These are phyloP conservation scores for Lithophane semibrunnea DNA, from an alignment of 2,888 invertebrate species.

Conservation along the genomic window DNA sequence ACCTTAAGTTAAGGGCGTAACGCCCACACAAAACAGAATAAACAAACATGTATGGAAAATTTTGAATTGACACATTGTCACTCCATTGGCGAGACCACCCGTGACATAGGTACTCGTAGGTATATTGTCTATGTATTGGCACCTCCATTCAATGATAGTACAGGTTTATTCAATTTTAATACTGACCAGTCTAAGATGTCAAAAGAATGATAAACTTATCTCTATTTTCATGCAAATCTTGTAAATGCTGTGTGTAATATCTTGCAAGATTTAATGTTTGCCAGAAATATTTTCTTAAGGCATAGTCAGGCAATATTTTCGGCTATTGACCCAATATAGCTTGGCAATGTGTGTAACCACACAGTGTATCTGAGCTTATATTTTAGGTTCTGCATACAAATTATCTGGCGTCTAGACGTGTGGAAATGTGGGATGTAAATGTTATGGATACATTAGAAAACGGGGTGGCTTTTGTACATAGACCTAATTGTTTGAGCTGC, in stretches of 20 bases:
- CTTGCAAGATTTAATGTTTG: slow-evolving; percentile 50
- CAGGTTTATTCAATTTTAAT: slow-evolving; percentile 56
- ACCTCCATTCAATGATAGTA: slow-evolving; percentile 55
- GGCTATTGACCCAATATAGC: slow-evolving; percentile 46
- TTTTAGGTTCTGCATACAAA: slow-evolving; percentile 43
- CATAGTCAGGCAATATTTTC: slow-evolving; percentile 32
- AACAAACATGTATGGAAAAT: slow-evolving; percentile 66
- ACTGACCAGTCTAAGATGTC: slow-evolving; percentile 34
- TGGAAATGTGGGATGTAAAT: slow-evolving; percentile 28
- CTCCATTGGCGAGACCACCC: slow-evolving; percentile 64
- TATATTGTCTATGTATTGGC: slow-evolving; percentile 59
- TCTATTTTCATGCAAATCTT: slow-evolving; percentile 57
- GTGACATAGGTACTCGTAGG: slow-evolving; percentile 30
- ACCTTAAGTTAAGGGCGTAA: slow-evolving; percentile 64
- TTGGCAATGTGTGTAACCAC: slow-evolving; percentile 49
- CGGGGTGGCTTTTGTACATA: background rate
- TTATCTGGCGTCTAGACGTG: slow-evolving; percentile 50
- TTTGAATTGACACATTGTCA: slow-evolving; percentile 66
- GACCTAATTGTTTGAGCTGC: background rate
- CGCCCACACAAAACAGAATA: slow-evolving; percentile 63
- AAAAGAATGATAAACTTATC: slow-evolving; percentile 52
- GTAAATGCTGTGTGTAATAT: slow-evolving; percentile 40
- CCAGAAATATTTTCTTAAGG: slow-evolving; percentile 33
- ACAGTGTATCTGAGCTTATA: slow-evolving; percentile 35
- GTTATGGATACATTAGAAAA: slow-evolving; percentile 18